Base-by-base conservation (phyloP, 2,797 vertebrate species). In the Bucorvus abyssinicus region DNA sequence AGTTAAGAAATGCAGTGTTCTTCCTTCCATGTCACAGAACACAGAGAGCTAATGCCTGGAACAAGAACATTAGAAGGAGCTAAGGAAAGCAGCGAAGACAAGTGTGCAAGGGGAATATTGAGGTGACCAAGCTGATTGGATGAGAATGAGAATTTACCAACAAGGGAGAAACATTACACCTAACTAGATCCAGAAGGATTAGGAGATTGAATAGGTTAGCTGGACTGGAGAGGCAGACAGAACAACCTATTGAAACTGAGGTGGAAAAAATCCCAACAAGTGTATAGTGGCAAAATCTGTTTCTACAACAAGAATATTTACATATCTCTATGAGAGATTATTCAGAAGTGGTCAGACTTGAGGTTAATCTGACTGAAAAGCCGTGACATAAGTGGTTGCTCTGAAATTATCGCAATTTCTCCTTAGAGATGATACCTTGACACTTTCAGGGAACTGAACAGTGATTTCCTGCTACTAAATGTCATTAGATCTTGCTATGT, bases 91-190 rank as follows among this genome's bases (percentile, higher is more conserved):
- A 74, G 22, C 45, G 8, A 79, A 8, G 11, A n/a, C 6, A 93
- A 65, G 4, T 0, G 0, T 44, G 11, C 4, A 59, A 86, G 9
- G 5, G 19, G 9, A 44, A 36, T 32, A 64, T 4, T 27, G 7
- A 55, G 8, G 6, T 70, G 18, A 67, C 3, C 21, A 60, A 81
- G 44, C 5, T 12, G 4, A 36, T 15, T 6, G 27, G 4, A 80
- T 44, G 9, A 42, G 11, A 53, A 59, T n/a, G 8, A 83, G 42
- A 84, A 63, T 55, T 64, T 36, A 18, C 6, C 29, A 30, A 0
- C 21, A 69, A 40, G 7, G 22, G 6, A 68, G 5, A 16, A 13
- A 11, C 24, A 19, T 21, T 69, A 15, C 24, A n/a, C 17, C 3
- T 74, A 15, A 27, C 3, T 12, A 47, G 14, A 34, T n/a, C 10